Evolutionary conservation across 2,113 vertebrate species (phyloP).

Genomic region (Pipa parva): DNA sequence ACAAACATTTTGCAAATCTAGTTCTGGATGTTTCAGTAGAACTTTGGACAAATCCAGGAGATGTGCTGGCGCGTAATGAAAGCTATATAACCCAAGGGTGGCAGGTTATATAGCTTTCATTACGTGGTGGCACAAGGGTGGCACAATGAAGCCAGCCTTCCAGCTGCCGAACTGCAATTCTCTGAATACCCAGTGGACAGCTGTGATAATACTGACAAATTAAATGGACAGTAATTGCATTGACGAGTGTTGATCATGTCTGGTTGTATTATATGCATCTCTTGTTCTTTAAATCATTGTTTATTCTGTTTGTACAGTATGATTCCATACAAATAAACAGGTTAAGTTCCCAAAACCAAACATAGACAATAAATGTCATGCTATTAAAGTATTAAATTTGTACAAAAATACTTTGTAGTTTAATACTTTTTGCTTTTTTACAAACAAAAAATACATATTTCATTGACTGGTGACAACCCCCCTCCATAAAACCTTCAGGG

Average conservation of each 20-base stretch:
- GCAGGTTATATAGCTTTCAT: too few species aligned
- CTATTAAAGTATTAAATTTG: conserved; percentile 99
- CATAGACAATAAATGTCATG: conserved; percentile 98
- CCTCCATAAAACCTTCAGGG: conserved; percentile 73
- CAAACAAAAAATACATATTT: conserved; percentile 99
- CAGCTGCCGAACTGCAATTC: too few species aligned
- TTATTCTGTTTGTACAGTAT: conserved; percentile 72
- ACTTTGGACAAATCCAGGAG: too few species aligned
- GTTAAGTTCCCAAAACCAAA: conserved; percentile 85
- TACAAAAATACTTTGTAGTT: conserved; percentile 99
- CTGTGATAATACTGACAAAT: too few species aligned
- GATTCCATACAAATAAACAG: conserved; percentile 90
- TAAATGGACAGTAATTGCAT: too few species aligned
- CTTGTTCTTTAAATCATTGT: conserved; percentile 63
- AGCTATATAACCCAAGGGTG: too few species aligned
- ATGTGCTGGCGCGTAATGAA: too few species aligned
- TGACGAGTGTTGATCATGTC: conserved; percentile 19
- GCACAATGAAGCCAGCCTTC: too few species aligned
- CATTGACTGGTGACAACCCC: conserved; percentile 68
- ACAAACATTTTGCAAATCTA: too few species aligned
- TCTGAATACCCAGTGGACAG: too few species aligned
- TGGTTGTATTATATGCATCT: conserved; percentile 2
- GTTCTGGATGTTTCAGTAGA: too few species aligned
- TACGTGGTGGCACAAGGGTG: too few species aligned
- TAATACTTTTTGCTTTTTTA: conserved; percentile 89